Evolutionary conservation across 2,888 invertebrate species (phyloP).

Genomic region (Rhingia campestris): DNA sequence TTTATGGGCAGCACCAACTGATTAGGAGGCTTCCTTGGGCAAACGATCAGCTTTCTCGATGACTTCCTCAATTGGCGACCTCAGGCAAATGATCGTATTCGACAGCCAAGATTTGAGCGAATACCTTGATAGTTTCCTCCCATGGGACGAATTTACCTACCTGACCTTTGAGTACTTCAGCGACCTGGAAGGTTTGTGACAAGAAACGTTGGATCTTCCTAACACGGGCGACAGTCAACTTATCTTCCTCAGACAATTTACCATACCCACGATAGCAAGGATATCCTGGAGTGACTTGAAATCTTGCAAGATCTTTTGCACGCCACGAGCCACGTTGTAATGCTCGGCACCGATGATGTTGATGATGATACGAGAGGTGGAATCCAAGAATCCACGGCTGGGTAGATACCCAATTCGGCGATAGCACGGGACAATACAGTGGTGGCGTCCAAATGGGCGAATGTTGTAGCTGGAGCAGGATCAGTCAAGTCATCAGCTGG

Average conservation of each 20-base stretch:
- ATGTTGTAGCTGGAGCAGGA: constrained; percentile 97
- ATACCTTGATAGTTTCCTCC: constrained; percentile 93
- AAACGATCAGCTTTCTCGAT: constrained; percentile 89
- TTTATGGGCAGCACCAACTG: constrained; percentile 28
- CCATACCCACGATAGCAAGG: constrained; percentile 97
- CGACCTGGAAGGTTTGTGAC: constrained; percentile 96
- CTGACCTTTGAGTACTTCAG: constrained; percentile 97
- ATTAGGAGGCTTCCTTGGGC: constrained; percentile 79
- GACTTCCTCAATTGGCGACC: constrained; percentile 95
- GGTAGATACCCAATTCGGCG: constrained; percentile 96
- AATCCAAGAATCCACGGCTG: constrained; percentile 97
- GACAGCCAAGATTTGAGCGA: constrained; percentile 91
- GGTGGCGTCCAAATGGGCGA: constrained; percentile 97
- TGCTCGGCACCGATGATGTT: constrained; percentile 94
- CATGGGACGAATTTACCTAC: constrained; percentile 95
- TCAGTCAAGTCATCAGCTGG: constrained; percentile 98
- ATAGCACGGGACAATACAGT: constrained; percentile 96
- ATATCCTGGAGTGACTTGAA: constrained; percentile 92
- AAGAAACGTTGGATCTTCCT: constrained; percentile 97
- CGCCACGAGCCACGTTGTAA: constrained; percentile 94
- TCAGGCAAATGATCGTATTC: constrained; percentile 96
- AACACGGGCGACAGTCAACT: constrained; percentile 95
- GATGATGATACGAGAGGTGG: constrained; percentile 96
- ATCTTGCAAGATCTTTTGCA: constrained; percentile 95
- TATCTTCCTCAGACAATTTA: constrained; percentile 97